Base-by-base conservation (phyloP, 2,113 vertebrate species). In the Pavo muticus region DNA sequence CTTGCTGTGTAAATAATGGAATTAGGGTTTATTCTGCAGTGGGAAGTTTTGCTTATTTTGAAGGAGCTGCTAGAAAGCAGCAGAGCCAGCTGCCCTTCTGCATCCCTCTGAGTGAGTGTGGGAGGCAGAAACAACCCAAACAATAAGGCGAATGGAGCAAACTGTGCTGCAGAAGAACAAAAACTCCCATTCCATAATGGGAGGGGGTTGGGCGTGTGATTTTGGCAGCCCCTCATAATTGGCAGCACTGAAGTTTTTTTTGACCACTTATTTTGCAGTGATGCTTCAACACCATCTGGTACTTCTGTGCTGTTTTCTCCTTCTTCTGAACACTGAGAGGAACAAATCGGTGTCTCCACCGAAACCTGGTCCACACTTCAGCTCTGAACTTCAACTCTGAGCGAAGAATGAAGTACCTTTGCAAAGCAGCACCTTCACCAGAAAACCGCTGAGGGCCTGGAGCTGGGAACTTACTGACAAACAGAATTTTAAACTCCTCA, bases 1-100 rank as follows among this genome's bases (percentile, higher is more conserved):
- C 12, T 0, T 4, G 30, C 10, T 0, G 19, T 42, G 44, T n/a
- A 29, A 74, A n/a, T 4, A 37, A 11, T 0, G 6, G 21, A 47
- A 8, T 21, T 63, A 8, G 20, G 5, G 2, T 40, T 56, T 54
- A 16, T 18, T 39, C 60, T 29, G 67, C 61, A 10, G 8, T 0
- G 16, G 61, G 32, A 44, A 50, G 13, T 2, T n/a, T 37, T 54
- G 30, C 48, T 44, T n/a, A 3, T 18, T 67, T 20, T 35, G 32
- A n/a, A 54, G 20, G 50, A 76, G 42, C 12, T n/a, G 68, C 74
- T 32, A 54, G 67, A 86, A 67, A 71, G 12, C 23, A 86, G 25
- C 52, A 78, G 24, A 39, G 42, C 40, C 35, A 27, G 24, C 44
- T 19, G 30, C 14, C 6, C 6, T 1, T 64, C 65, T 47, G 23